Conservation (phyloP, 2,888 invertebrate genomes). For the Andrena dorsata region DNA sequence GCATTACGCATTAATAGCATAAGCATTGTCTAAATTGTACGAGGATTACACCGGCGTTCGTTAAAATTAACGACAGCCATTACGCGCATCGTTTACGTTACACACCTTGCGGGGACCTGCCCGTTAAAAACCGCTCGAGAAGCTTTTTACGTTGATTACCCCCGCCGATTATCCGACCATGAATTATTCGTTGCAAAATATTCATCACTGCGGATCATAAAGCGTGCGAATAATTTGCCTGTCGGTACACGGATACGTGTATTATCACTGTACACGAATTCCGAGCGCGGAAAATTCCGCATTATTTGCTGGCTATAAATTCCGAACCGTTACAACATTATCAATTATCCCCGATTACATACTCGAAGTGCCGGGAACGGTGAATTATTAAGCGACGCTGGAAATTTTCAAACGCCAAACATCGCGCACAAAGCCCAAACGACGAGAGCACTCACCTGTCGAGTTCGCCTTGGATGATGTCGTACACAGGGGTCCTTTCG, state of each 20-base stretch:
- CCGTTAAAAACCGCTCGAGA: neutral
- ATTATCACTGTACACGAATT: neutral
- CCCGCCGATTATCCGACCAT: neutral
- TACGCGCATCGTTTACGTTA: neutral
- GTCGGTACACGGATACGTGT: too few relatives aligned
- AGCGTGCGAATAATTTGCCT: neutral
- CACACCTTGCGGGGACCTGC: neutral
- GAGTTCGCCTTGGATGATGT: conserved; percentile 83
- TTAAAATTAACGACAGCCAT: neutral
- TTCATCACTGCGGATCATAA: neutral
- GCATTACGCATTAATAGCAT: neutral
- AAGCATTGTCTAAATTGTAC: neutral
- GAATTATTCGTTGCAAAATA: neutral
- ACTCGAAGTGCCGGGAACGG: neutral
- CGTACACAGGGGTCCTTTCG: conserved; percentile 79
- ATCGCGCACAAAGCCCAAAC: too few relatives aligned
- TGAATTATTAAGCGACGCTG: neutral
- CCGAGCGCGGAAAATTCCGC: neutral
- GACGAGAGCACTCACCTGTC: conserved; percentile 74
- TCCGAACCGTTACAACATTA: neutral
- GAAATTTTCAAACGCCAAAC: neutral
- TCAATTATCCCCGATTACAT: neutral
- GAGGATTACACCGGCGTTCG: neutral
- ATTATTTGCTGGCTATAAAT: neutral
- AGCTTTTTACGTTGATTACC: too few relatives aligned